Percentiles rank a stretch among this genome's conserved stretches.
Conservation (phyloP, 2,888 invertebrate species). For the Leucophenga maculata region DNA sequence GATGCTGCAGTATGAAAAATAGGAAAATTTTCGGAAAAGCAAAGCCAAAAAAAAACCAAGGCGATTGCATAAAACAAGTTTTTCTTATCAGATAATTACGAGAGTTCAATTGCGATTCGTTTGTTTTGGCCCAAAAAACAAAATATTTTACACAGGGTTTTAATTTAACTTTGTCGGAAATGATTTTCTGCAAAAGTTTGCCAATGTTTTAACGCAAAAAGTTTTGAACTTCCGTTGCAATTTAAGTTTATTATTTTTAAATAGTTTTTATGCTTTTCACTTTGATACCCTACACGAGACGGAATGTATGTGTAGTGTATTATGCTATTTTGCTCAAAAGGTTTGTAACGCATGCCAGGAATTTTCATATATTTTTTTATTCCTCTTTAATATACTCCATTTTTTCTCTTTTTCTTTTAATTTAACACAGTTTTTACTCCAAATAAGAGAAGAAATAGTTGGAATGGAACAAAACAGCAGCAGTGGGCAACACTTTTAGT, state of each 20-base stretch:
- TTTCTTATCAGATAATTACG: conserved; percentile 59
- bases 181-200: conserved; percentile 21
- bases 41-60: background rate
- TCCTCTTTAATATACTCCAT: too few species aligned
- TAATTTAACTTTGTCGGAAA: conserved; percentile 24
- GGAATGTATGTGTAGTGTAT: too few species aligned
- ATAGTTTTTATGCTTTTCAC: background rate
- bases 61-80: background rate
- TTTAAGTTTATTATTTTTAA: conserved; percentile 49
- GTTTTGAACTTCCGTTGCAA: conserved; percentile 53
- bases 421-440: too few species aligned
- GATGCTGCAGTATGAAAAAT: background rate
- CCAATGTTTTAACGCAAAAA: background rate
- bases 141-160: background rate
- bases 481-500: too few species aligned
- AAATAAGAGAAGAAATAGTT: too few species aligned
- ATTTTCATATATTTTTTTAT: too few species aligned
- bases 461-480: too few species aligned
- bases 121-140: background rate
- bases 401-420: too few species aligned
- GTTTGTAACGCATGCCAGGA: too few species aligned
- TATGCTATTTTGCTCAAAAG: too few species aligned
- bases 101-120: background rate
- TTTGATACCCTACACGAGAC: too few species aligned
- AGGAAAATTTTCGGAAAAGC: background rate